Evolutionary conservation across 2,797 vertebrate species (phyloP), one percentile per base, ranked within the genome.

Genomic region (Furcifer pardalis): DNA sequence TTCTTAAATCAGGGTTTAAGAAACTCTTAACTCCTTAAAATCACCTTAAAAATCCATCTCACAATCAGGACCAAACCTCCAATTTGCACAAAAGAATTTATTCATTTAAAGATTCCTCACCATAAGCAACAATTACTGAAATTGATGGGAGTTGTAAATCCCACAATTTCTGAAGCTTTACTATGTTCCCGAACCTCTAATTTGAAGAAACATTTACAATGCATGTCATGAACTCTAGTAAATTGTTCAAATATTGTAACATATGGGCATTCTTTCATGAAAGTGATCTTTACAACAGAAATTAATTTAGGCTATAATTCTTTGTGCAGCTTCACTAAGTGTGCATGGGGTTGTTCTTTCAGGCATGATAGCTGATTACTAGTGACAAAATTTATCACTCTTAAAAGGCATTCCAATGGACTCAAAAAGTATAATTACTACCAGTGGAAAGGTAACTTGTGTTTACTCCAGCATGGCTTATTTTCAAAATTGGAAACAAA

Each of bases 41-140:
- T 81, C 37, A 32, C 27, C 25, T 7, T 35, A 60, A 49, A 27
- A 13, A 27, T 37, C 5, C 49, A 49, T 44, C 42, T 46, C n/a
- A 72, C 17, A 72, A 0, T 12, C 5, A 7, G 1, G 63, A 75
- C 12, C 40, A 77, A 78, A 17, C 49, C 71, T 2, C 23, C 1
- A 0, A 1, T 79, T 88, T 84, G 68, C 85, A 60, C 12, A 85
- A 77, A 72, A 88, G 21, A 21, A 59, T 56, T 84, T 80, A 81
- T 87, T 94, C 86, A 88, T 88, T 91, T 93, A 75, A 73, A 75
- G 40, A 21, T 1, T 19, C 21, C 21, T 56, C 19, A 56, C 19
- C 52, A 56, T 21, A 19, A 56, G 52, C 19, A 17, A 56, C 5
- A 19, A 56, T 56, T 56, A 56, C 52, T 56, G 52, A 19, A 4